Percentiles rank a stretch among this genome's conserved stretches.
phyloP scores from a whole-genome alignment of 2,888 invertebrate species.

The Sicus ferrugineus region DNA sequence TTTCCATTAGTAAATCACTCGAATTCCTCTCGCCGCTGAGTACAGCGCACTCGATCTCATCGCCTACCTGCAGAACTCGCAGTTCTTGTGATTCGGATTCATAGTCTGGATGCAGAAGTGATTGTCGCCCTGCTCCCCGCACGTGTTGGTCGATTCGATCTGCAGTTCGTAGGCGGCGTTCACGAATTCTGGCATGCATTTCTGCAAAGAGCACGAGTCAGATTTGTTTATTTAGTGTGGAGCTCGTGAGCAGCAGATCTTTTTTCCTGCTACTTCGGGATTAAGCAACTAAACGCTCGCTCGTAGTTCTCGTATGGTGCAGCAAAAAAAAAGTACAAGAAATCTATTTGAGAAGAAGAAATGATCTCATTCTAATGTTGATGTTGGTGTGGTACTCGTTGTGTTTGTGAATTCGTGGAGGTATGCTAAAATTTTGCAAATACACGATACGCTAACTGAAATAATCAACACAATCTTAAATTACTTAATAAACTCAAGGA shows the following conservation, averaged over 20 bases:
- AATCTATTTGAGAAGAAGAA: neutral
- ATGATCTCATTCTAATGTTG: conserved; percentile 14
- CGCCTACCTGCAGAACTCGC: conserved; percentile 76
- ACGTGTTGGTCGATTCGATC: conserved; percentile 95
- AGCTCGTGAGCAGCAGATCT: neutral
- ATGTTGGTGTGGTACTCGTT: neutral
- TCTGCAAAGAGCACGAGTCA: conserved; percentile 67
- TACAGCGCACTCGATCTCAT: neutral
- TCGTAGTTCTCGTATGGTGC: neutral
- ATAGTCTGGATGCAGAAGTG: conserved; percentile 94
- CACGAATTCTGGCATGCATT: conserved; percentile 95
- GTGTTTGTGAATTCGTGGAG: neutral
- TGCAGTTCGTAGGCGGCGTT: conserved; percentile 91
- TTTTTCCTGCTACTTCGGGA: neutral
- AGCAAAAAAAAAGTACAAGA: neutral
- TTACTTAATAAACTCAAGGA: neutral
- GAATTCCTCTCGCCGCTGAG: neutral
- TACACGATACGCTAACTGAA: neutral
- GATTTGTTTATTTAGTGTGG: neutral
- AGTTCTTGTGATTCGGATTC: conserved; percentile 77
- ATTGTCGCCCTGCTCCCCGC: conserved; percentile 81
- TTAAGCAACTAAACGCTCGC: neutral
- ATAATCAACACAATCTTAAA: neutral
- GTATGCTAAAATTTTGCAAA: neutral
- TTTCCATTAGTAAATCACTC: neutral